Conservation (phyloP, 1,140 invertebrate genomes). For the Tetramorium alpestre region DNA sequence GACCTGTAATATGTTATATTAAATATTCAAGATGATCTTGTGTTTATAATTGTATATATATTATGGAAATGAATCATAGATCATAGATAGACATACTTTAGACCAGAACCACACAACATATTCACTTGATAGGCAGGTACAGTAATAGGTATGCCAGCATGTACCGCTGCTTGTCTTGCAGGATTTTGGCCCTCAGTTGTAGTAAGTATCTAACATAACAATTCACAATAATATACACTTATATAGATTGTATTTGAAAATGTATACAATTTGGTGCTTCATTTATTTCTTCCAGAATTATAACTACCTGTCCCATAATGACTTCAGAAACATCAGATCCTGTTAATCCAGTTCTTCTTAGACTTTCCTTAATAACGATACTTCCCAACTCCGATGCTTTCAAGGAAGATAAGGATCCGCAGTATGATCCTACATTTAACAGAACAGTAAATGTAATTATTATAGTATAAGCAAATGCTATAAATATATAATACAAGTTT, state of each 20-base stretch:
- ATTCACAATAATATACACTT: neutral
- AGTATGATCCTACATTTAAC: constrained; percentile 88
- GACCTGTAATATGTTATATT: constrained; percentile 84
- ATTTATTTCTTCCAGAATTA: constrained; percentile 12
- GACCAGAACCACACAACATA: constrained; percentile 95
- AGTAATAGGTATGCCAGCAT: constrained; percentile 91
- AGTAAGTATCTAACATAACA: constrained; percentile 86
- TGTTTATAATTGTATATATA: neutral
- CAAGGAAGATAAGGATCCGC: constrained; percentile 89
- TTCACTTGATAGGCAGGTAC: constrained; percentile 93
- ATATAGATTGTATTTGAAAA: constrained; percentile 1
- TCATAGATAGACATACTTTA: constrained; percentile 87
- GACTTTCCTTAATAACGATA: constrained; percentile 91
- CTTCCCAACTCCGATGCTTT: constrained; percentile 91
- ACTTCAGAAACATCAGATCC: constrained; percentile 92
- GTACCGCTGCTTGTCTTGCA: constrained; percentile 92
- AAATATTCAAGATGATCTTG: neutral
- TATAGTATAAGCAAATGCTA: neutral
- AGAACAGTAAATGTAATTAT: constrained; percentile 63
- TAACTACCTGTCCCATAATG: constrained; percentile 93
- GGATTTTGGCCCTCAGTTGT: constrained; percentile 95
- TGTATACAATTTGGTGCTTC: neutral
- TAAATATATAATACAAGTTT: neutral
- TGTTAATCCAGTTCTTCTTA: constrained; percentile 88
- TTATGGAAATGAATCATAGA: neutral